Percentiles rank a stretch among this genome's conserved stretches.
Evolutionary conservation across 53 echinoderm and acorn worm species (phyloP).

Genomic region (Luidia sarsii): DNA sequence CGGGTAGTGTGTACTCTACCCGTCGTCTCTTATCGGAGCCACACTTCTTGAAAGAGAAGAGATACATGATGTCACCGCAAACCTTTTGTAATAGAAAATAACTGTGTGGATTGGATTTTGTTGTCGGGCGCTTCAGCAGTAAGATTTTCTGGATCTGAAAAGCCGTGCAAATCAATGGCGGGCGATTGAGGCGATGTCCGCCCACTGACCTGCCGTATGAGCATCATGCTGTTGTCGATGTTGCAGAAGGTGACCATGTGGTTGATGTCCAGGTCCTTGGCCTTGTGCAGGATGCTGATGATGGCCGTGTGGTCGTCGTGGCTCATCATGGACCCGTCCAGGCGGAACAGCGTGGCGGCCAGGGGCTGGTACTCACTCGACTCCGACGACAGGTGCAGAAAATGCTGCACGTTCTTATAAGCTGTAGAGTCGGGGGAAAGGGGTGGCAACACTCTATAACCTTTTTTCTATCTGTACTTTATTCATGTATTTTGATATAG

Average conservation of each 20-base stretch:
- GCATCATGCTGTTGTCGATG: constrained; percentile 73
- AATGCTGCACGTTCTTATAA: constrained; percentile 86
- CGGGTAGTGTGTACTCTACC: too few species aligned
- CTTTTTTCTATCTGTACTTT: too few species aligned
- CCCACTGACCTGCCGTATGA: constrained; percentile 85
- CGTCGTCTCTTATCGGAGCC: too few species aligned
- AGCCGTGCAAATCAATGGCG: too few species aligned
- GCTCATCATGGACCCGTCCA: constrained; percentile 34
- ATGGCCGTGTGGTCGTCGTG: constrained; percentile 27
- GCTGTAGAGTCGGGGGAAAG: constrained; percentile 48
- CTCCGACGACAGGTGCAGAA: constrained; percentile 67
- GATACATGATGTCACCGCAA: too few species aligned
- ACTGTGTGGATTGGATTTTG: too few species aligned
- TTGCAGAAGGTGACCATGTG: constrained; percentile 79
- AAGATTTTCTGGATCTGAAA: too few species aligned
- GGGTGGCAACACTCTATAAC: neutral
- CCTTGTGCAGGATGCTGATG: constrained; percentile 69
- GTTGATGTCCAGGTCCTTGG: constrained; percentile 66
- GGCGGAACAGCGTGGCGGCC: constrained; percentile 72
- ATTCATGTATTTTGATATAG: too few species aligned
- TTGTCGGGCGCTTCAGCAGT: too few species aligned
- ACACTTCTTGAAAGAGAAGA: too few species aligned
- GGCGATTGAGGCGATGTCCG: too few species aligned
- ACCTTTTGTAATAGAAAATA: too few species aligned
- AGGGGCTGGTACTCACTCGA: constrained; percentile 45